Percentiles rank a stretch among this genome's conserved stretches.
Evolutionary conservation across 2,888 invertebrate species (phyloP).

Genomic region (Horisme vitalbata): DNA sequence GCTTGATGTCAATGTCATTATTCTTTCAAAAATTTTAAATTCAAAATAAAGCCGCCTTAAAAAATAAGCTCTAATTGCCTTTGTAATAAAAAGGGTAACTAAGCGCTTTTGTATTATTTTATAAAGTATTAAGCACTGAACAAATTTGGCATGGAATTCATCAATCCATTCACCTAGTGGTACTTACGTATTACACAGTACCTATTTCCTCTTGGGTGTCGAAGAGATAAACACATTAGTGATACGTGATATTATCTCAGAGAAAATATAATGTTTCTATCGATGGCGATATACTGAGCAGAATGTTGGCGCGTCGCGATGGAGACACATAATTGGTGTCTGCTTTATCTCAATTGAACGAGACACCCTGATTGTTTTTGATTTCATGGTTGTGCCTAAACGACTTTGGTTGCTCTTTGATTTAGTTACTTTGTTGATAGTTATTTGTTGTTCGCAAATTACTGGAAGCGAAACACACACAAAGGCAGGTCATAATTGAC

Average conservation of each 20-base stretch:
- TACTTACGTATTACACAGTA: too few species aligned
- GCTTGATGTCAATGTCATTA: too few species aligned
- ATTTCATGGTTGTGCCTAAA: constrained; percentile 16
- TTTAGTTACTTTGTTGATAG: constrained; percentile 5
- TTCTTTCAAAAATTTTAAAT: too few species aligned
- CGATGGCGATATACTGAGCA: constrained; percentile 9
- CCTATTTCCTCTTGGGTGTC: constrained; percentile 17
- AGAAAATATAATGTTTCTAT: constrained; percentile 32
- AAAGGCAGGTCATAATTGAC: too few species aligned
- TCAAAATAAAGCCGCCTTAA: too few species aligned
- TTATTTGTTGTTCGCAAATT: neutral
- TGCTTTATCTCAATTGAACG: constrained; percentile 31
- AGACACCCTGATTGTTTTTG: constrained; percentile 28
- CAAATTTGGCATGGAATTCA: too few species aligned
- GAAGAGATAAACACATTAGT: constrained; percentile 38
- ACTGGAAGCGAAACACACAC: too few species aligned
- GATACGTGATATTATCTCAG: constrained; percentile 30
- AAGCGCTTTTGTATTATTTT: too few species aligned
- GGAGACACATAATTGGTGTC: constrained; percentile 29
- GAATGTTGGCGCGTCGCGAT: constrained; percentile 21
- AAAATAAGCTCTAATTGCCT: too few species aligned
- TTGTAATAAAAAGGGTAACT: too few species aligned
- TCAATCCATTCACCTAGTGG: too few species aligned
- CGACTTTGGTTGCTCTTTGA: constrained; percentile 13
- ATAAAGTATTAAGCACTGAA: too few species aligned